Base-by-base conservation (phyloP, 2,797 vertebrate genomes). In the Halcyon leucocephala region DNA sequence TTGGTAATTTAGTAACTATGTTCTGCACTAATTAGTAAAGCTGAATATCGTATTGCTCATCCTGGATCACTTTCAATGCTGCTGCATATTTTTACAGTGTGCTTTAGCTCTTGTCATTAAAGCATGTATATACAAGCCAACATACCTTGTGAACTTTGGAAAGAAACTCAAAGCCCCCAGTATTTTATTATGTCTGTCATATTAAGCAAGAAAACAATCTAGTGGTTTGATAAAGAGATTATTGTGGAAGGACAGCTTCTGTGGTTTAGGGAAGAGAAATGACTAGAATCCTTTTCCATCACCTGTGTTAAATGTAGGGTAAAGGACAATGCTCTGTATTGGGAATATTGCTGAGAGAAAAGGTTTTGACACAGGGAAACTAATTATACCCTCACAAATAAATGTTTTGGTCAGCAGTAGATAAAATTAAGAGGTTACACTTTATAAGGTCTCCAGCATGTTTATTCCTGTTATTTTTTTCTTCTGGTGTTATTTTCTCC, bases 51-150 rank as follows among this genome's bases (percentile, higher is more conserved):
- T 57, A 31, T 94, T 96, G 94, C 94, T 97, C 90, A 95, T 96
- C 49, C 88, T 97, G 96, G 94, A 97, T 95, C 81, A 41, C 90
- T 97, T 95, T 95, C 96, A 96, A 61, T 82, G 78, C 57, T 96
- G 83, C 76, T 78, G 76, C 79, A n/a, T 72, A 52, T 44, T 83
- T 93, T 89, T 88, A 54, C 62, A 82, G 46, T 73, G 65, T 92
- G 74, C 85, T 90, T 84, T 89, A 95, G 35, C 78, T 95, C 58
- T 83, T 79, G 82, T 95, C 70, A 90, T 94, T 92, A 94, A 58
- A 87, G 33, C 94, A 10, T 85, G 95, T 93, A 58, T n/a, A 39
- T 84, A 71, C 95, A 97, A 89, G 95, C 76, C 83, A 92, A 37
- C 78, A 89, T 58, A 85, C 71, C 88, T 92, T 87, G 71, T 92